Base-by-base conservation (phyloP, 2,113 vertebrate species). In the Platysternon megacephalum region DNA sequence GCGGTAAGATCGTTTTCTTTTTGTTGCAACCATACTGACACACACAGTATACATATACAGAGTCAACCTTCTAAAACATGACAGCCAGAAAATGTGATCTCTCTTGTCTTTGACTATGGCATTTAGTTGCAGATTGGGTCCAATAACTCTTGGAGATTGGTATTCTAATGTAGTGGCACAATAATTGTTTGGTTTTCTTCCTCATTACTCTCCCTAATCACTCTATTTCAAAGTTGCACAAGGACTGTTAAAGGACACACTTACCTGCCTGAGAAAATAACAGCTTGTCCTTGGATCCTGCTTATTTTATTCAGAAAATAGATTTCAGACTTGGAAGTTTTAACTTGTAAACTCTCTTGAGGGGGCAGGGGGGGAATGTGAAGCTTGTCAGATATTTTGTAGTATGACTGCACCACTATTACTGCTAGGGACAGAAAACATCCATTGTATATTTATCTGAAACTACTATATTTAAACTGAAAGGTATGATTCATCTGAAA, bases 31-130 rank as follows among this genome's bases (percentile, higher is more conserved):
- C 87, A 85, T 82, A 89, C 94, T 89, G 95, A 95, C 85, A 94
- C 82, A 82, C 95, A 88, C 46, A 87, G 76, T 84, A 96, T 94
- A 95, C 83, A 93, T 83, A 81, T 95, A 88, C 46, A n/a, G 35
- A 68, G n/a, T 96, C 92, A 94, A 58, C 72, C 91, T 95, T 97
- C 96, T 97, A 91, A 98, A 98, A 96, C 86, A 94, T 48, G 93
- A 98, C 97, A 98, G 95, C 95, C 95, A 97, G 97, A 98, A 98
- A 98, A 98, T 98, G 90, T 98, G 95, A 96, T 97, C 86, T 97
- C 87, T 97, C 90, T 98, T 97, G 96, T 98, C 98, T 96, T 91
- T 96, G 88, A 89, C 91, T 96, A 49, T 97, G 96, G 94, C 96
- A 96, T 98, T 98, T 98, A 98, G 89, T 97, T 98, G 96, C 96